Evolutionary conservation across 2,888 invertebrate genomes (phyloP).

Genomic region (Beris chalybata): DNA sequence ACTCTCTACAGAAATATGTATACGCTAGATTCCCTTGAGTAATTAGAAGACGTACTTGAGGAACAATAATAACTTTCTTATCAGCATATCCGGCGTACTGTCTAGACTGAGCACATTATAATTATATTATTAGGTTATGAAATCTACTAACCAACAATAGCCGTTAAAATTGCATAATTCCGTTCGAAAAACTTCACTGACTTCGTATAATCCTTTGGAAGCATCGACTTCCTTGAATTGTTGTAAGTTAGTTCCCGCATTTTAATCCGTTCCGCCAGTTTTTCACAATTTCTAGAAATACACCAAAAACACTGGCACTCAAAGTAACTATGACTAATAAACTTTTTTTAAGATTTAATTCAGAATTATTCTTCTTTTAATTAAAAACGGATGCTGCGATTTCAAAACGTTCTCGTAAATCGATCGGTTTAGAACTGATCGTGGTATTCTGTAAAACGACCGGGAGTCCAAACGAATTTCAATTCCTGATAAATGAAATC

Average conservation of each 20-base stretch:
- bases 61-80: too few relatives aligned
- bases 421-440: not conserved
- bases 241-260: constrained; percentile 38
- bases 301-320: not conserved
- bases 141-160: constrained; percentile 33
- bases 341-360: not conserved
- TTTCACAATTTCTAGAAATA: not conserved
- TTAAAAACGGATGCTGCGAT: not conserved
- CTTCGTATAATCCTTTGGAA: constrained; percentile 37
- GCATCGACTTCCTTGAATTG: constrained; percentile 37
- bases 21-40: too few relatives aligned
- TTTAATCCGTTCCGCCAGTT: constrained; percentile 26
- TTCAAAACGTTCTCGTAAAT: constrained; percentile 1
- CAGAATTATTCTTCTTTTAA: not conserved
- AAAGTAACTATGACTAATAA: not conserved
- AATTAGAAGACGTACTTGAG: too few relatives aligned
- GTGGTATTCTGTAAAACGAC: not conserved
- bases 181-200: constrained; percentile 36
- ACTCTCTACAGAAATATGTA: too few relatives aligned
- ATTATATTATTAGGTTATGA: not conserved
- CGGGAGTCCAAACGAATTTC: not conserved
- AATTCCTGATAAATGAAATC: not conserved
- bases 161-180: constrained; percentile 31
- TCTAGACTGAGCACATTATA: too few relatives aligned
- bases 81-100: too few relatives aligned